Base-by-base conservation (phyloP, 2,888 invertebrate species). In the Octonoba sinensis region DNA sequence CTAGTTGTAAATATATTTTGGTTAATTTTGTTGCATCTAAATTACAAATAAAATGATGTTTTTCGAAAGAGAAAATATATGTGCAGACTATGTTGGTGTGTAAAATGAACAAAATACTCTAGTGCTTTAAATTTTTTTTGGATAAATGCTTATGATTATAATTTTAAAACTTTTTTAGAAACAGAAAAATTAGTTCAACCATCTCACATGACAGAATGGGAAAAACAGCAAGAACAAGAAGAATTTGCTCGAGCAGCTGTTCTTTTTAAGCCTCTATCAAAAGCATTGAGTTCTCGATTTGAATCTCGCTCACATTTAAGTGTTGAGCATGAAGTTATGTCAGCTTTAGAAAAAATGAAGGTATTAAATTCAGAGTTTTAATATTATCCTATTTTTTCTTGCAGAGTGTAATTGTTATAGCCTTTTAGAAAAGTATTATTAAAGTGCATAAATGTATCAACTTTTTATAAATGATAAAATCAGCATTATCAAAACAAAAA, bases 181-280 rank as follows among this genome's bases (percentile, higher is more conserved):
- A 85, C 86, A 27, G 85, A 88, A 13, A 84, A 85, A 18, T 84
- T 86, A 59, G 84, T 88, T 27, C 89, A 89, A 83, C 89, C 89
- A 1, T 65, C 88, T 65, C 89, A 87, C 46, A 91, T 96, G 89
- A 93, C 92, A 0, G 93, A 93, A 86, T 95, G 95, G 94, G 96
- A 96, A 87, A 91, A 91, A 86, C 92, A 94, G 85, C 92, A 92
- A 85, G 96, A 97, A 88, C 89, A 91, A 84, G 90, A 91, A 75
- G 96, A 96, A 88, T 96, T 96, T 87, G 91, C 93, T 65, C 93
- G 93, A 87, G 93, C 95, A 0, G 91, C 92, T 0, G 91, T 91
- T 85, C 88, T 96, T 82, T 94, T 93, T 87, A 91, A 90, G 67
- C 94, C 93, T 0, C 88, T 93, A 79, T 87, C 89, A 62, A 46